Percentiles rank a stretch among this genome's conserved stretches.
Conservation (phyloP, 2,888 invertebrate species). For the Tetragnatha montana region DNA sequence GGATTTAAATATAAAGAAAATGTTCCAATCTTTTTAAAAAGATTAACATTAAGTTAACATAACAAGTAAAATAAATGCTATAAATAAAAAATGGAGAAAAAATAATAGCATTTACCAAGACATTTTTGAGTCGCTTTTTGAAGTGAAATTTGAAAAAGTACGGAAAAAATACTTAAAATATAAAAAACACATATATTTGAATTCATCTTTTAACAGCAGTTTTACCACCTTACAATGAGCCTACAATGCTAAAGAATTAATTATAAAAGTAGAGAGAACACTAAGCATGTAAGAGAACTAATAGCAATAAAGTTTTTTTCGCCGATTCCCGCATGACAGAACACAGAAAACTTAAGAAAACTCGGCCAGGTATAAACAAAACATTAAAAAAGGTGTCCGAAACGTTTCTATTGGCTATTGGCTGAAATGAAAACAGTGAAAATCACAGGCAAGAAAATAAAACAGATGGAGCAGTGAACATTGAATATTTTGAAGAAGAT, state of each 20-base stretch:
- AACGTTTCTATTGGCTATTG: conserved; percentile 15
- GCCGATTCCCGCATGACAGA: neutral
- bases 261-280: neutral
- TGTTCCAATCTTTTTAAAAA: neutral
- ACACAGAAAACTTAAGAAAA: conserved; percentile 33
- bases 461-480: no score
- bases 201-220: neutral
- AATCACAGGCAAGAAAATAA: no score
- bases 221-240: neutral
- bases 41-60: neutral
- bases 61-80: no score
- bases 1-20: no score
- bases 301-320: neutral
- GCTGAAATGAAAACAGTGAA: neutral
- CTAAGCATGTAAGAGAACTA: neutral
- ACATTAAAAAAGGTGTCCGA: neutral
- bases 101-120: conserved; percentile 12
- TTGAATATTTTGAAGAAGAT: no score
- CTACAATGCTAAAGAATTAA: neutral
- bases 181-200: neutral
- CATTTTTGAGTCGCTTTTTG: conserved; percentile 27
- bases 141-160: conserved; percentile 4
- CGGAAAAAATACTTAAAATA: conserved; percentile 4
- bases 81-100: neutral
- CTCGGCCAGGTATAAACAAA: conserved; percentile 4